Conservation (phyloP, 2,113 vertebrate species). For the Tylochromis polylepis region DNA sequence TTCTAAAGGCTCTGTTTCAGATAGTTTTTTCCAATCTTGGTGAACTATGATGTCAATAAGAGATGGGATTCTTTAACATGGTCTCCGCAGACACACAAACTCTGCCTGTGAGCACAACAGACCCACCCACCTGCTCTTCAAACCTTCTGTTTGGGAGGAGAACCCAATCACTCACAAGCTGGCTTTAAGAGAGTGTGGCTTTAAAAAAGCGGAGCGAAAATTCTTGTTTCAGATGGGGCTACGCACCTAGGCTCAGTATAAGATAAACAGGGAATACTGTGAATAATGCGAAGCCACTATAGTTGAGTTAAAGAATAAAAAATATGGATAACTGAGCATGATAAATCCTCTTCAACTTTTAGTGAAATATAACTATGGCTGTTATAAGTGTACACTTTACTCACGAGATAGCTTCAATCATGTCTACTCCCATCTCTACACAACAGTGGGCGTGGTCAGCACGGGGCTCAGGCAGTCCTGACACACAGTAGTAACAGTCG, state of each 20-base stretch:
- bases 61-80: neutral
- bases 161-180: neutral
- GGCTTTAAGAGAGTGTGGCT: neutral
- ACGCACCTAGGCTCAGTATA: neutral
- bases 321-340: neutral
- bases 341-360: neutral
- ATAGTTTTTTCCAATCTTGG: neutral
- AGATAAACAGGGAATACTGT: neutral
- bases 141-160: neutral
- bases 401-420: constrained; percentile 98
- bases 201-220: neutral
- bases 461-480: constrained; percentile 87
- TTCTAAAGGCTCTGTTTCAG: neutral
- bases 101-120: neutral
- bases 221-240: rapidly evolving
- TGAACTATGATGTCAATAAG: neutral
- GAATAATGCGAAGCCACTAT: neutral
- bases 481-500: constrained; percentile 96
- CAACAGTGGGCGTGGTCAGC: constrained; percentile 96
- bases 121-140: neutral
- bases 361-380: neutral
- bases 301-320: neutral
- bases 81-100: neutral
- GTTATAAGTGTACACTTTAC: constrained; percentile 25
- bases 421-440: constrained; percentile 97